These are phyloP conservation scores for Hestina assimilis DNA, from an alignment of 1,140 invertebrate species.

Conservation along the genomic window DNA sequence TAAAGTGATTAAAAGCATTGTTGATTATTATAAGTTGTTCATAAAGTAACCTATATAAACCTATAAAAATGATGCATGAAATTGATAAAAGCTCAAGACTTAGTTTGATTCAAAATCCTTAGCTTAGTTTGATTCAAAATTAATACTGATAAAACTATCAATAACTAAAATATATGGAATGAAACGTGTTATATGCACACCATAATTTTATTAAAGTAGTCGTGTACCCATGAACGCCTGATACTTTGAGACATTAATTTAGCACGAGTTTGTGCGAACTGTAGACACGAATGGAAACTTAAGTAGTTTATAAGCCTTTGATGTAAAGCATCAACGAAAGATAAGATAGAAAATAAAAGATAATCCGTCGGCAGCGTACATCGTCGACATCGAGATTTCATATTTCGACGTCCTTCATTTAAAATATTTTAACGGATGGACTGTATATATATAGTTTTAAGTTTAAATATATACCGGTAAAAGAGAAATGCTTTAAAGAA, in stretches of 20 bases:
- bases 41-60: no score
- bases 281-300: background rate
- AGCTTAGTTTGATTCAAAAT: no score
- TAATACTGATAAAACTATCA: no score
- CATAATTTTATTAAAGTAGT: slow-evolving; percentile 3
- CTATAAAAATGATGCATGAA: background rate
- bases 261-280: background rate
- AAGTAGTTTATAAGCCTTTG: background rate
- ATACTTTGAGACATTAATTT: slow-evolving; percentile 6
- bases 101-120: background rate
- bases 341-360: background rate
- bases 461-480: no score
- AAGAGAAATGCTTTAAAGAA: no score
- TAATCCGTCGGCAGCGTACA: no score
- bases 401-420: no score
- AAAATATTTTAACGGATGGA: no score
- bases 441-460: no score
- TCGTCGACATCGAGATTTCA: no score
- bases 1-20: no score
- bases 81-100: background rate
- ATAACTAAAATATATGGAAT: background rate
- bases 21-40: no score
- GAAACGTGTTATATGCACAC: background rate
- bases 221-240: background rate
- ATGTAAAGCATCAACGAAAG: background rate